These are phyloP conservation scores for Pseudopleuronectes americanus DNA, from an alignment of 2,797 vertebrate genomes.

Conservation along the genomic window DNA sequence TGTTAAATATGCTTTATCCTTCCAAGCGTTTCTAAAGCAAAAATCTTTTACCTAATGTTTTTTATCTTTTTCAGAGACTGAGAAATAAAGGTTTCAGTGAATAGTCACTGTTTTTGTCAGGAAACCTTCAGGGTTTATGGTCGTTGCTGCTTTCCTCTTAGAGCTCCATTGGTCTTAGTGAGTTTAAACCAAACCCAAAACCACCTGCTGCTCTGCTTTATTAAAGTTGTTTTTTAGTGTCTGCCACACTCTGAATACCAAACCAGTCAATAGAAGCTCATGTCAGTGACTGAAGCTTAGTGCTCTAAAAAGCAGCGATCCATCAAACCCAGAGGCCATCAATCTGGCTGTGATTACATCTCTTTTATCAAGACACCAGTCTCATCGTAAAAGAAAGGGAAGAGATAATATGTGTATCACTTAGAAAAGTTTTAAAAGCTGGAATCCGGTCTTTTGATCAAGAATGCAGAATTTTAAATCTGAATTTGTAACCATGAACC, in stretches of 20 bases:
- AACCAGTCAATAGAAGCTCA: constrained; percentile 10
- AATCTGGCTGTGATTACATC: constrained; percentile 35
- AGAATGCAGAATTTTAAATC: neutral
- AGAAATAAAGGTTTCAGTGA: too few relatives aligned
- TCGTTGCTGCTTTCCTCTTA: neutral
- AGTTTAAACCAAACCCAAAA: constrained; percentile 36
- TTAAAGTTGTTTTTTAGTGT: constrained; percentile 18
- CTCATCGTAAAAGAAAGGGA: constrained; percentile 15
- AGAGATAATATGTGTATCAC: neutral
- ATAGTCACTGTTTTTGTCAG: too few relatives aligned
- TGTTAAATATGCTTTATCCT: too few relatives aligned
- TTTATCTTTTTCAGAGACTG: too few relatives aligned
- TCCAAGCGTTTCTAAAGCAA: too few relatives aligned
- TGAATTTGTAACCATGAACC: neutral
- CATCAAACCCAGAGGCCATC: constrained; percentile 36
- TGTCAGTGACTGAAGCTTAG: constrained; percentile 25
- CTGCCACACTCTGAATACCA: constrained; percentile 6
- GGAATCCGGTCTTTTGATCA: neutral
- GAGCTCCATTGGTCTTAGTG: too few relatives aligned
- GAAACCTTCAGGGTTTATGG: neutral
- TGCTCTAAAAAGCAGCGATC: constrained; percentile 25
- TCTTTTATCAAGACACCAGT: constrained; percentile 22
- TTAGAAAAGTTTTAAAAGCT: constrained; percentile 1
- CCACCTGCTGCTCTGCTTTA: constrained; percentile 31
- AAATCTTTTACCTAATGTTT: too few relatives aligned